Percentiles rank a stretch among this genome's conserved stretches.
Conservation (phyloP, 2,797 vertebrate species). For the Gallinago solitaria region DNA sequence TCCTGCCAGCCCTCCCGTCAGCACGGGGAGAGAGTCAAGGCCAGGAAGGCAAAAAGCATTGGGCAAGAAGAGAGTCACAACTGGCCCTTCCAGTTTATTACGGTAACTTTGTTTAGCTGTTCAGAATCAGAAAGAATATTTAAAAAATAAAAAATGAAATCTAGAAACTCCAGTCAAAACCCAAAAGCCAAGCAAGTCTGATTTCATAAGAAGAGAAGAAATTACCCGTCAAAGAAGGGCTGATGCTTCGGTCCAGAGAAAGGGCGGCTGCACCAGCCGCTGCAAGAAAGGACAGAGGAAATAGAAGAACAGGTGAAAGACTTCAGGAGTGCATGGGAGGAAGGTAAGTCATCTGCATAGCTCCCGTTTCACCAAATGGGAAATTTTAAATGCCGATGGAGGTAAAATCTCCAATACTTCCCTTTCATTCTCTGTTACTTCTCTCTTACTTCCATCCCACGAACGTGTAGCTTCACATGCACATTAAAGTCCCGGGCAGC, state of each 20-base stretch:
- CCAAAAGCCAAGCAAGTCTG: neutral
- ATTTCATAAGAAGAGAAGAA: neutral
- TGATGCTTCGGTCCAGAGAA: neutral
- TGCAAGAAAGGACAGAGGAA: neutral
- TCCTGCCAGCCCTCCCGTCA: neutral
- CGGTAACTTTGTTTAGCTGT: neutral
- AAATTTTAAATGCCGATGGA: neutral
- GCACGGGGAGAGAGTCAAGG: neutral
- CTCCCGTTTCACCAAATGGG: neutral
- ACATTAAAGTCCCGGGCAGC: neutral
- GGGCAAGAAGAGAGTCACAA: neutral
- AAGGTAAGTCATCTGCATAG: neutral
- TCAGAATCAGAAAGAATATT: neutral
- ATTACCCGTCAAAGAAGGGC: neutral
- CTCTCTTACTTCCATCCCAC: neutral
- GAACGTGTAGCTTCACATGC: neutral
- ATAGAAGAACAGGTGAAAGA: neutral
- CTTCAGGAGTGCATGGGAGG: rapidly evolving
- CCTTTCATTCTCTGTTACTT: neutral
- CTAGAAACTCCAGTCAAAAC: neutral
- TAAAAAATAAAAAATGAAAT: neutral
- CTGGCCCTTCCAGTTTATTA: neutral
- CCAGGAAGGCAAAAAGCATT: neutral
- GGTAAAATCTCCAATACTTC: neutral
- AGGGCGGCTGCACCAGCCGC: neutral